Percentiles rank a stretch among this genome's conserved stretches.
Evolutionary conservation across 1,140 invertebrate species (phyloP).

Genomic region (Papilio xuthus): DNA sequence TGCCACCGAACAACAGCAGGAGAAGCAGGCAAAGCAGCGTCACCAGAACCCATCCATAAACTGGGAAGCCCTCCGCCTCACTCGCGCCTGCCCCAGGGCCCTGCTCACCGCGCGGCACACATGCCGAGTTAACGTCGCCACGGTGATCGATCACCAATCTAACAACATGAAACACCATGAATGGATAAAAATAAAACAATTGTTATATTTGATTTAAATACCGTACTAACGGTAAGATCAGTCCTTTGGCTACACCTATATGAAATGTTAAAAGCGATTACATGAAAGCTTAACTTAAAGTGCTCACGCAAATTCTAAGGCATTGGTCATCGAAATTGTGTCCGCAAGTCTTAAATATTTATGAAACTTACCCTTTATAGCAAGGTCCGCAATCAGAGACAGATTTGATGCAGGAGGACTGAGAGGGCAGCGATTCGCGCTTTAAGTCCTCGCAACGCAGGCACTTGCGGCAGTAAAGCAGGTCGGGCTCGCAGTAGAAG

Average conservation of each 20-base stretch:
- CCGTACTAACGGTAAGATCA: neutral
- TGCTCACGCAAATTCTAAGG: too few species aligned
- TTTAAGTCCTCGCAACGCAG: slow-evolving; percentile 58
- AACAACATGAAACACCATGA: slow-evolving; percentile 20
- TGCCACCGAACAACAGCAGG: slow-evolving; percentile 44
- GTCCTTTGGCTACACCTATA: neutral
- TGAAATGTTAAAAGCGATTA: neutral
- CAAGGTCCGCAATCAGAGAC: slow-evolving; percentile 61
- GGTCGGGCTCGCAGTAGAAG: slow-evolving; percentile 56
- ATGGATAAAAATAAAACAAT: neutral
- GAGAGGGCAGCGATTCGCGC: slow-evolving; percentile 44
- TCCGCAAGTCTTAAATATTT: slow-evolving; percentile 25
- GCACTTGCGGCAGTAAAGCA: slow-evolving; percentile 58
- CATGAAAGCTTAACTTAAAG: neutral
- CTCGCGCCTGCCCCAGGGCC: neutral
- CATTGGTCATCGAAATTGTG: neutral
- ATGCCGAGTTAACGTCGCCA: slow-evolving; percentile 48
- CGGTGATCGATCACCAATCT: slow-evolving; percentile 53
- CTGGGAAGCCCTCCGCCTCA: slow-evolving; percentile 40
- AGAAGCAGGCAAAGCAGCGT: slow-evolving; percentile 47
- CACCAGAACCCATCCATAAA: slow-evolving; percentile 58
- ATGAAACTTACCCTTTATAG: slow-evolving; percentile 56
- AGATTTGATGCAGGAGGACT: slow-evolving; percentile 54
- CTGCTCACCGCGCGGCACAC: slow-evolving; percentile 45
- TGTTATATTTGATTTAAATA: neutral